Evolutionary conservation across 2,888 invertebrate genomes (phyloP), one percentile per base, ranked within the genome.

Genomic region (Drosophila diplacantha): DNA sequence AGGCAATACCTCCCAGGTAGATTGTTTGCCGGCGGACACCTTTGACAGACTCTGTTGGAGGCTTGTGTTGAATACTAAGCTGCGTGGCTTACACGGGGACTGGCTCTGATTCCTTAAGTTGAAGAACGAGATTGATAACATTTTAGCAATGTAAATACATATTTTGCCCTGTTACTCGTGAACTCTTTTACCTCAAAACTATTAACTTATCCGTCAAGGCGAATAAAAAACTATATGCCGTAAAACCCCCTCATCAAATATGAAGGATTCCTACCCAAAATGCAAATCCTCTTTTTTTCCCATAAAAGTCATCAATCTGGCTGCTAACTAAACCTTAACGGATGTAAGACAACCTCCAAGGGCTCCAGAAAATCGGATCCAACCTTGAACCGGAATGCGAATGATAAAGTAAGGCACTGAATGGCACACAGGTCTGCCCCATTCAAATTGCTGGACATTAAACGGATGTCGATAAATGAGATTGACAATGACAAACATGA

Each of bases 401-500:
- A 58, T 52, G 57, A 55, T 53, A 49, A 60, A 57, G 57, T 32
- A 18, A 58, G 37, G 39, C 31, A 50, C 49, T 49, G 35, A 61
- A 70, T 54, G 41, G 57, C 65, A 67, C 62, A 60, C 61, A 52
- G 57, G 49, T 56, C 44, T 46, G 53, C 50, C 44, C 58, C 70
- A 81, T 79, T 77, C 75, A 77, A 80, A 80, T 77, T 69, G 71
- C 56, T 70, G 64, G 64, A 68, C 82, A 75, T 75, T 82, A 80
- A 80, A 63, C 77, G 75, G 67, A 81, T 72, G 75, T 75, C 80
- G 74, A 81, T 80, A 80, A 80, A 80, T 75, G 77, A 78, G 75
- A 81, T 81, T 81, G 78, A 80, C 80, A 82, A 75, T 81, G 80
- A 80, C 80, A 81, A 80, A 77, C 82, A 81, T 71, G 77, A 71